These are phyloP conservation scores for Delia radicum DNA, from an alignment of 1,140 invertebrate species.

Conservation along the genomic window DNA sequence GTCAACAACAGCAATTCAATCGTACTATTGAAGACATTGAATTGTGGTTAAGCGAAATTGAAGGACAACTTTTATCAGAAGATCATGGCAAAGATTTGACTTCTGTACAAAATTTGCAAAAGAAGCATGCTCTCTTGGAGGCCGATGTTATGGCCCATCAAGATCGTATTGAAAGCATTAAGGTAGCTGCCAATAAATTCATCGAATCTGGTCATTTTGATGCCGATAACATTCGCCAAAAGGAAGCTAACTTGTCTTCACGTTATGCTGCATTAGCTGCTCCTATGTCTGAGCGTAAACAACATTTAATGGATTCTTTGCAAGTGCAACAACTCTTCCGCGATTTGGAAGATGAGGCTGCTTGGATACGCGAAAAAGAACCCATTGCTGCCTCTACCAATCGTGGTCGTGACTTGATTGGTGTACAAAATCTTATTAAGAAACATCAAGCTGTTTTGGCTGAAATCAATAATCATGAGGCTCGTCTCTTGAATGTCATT, in stretches of 20 bases:
- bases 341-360: conserved; percentile 97
- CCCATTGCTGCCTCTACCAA: conserved; percentile 97
- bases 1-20: conserved; percentile 97
- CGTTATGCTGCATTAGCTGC: conserved; percentile 82
- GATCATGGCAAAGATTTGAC: conserved; percentile 97
- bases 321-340: conserved; percentile 95
- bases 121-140: conserved; percentile 97
- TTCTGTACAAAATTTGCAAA: conserved; percentile 94
- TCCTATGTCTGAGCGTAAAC: conserved; percentile 84
- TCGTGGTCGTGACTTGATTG: conserved; percentile 94
- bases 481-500: conserved; percentile 86
- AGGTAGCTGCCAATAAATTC: conserved; percentile 85
- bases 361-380: conserved; percentile 99
- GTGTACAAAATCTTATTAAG: conserved; percentile 98
- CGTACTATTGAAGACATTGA: conserved; percentile 97
- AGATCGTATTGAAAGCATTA: conserved; percentile 90
- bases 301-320: conserved; percentile 88
- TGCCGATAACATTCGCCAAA: conserved; percentile 88
- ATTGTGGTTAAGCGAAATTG: conserved; percentile 95
- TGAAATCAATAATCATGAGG: conserved; percentile 98
- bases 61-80: conserved; percentile 93
- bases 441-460: conserved; percentile 96
- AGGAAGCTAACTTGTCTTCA: conserved; percentile 73
- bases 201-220: conserved; percentile 94
- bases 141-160: conserved; percentile 94